Evolutionary conservation across 2,113 vertebrate species (phyloP), one percentile per base, ranked within the genome.

Genomic region (Lophotis ruficrista): DNA sequence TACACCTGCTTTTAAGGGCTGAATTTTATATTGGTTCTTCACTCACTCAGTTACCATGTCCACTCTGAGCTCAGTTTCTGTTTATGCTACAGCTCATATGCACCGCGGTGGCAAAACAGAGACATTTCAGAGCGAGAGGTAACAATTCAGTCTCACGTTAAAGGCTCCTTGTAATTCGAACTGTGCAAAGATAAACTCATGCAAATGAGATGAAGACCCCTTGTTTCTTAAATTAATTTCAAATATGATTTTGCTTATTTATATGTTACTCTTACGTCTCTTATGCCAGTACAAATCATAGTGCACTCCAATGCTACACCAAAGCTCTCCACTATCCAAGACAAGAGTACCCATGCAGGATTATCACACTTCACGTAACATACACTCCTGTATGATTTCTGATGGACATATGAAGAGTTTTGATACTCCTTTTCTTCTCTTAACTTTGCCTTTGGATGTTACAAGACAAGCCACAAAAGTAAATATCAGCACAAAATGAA

Each of bases 371-470:
- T 60, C 27, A 50, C 2, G 0, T 50, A 66, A 33, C 22, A 57
- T 27, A 48, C 14, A 24, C 21, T 84, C 16, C 53, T 3, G 1
- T 13, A n/a, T 0, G 0, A 61, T 48, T 70, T 70, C 73, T 54
- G 23, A 78, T 41, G 18, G 14, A 73, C 4, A 11, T 2, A 38
- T 4, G 15, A 51, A 56, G 45, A 38, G 37, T 53, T 92, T 43
- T 41, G 33, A 72, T 18, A 33, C 33, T 68, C 41, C 14, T 72
- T 33, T 76, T 68, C 33, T 37, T 12, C 33, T 75, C 53, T 66
- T 61, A 93, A 37, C 14, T 68, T 89, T 61, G 43, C 14, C 15
- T 75, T 54, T 88, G 19, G 14, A 58, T 31, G 53, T 31, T 72
- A 58, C 6, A 0, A 72, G 58, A 56, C 65, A 90, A 78, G 43